Evolutionary conservation across 2,888 invertebrate species (phyloP).

Genomic region (Morpho deidamia): DNA sequence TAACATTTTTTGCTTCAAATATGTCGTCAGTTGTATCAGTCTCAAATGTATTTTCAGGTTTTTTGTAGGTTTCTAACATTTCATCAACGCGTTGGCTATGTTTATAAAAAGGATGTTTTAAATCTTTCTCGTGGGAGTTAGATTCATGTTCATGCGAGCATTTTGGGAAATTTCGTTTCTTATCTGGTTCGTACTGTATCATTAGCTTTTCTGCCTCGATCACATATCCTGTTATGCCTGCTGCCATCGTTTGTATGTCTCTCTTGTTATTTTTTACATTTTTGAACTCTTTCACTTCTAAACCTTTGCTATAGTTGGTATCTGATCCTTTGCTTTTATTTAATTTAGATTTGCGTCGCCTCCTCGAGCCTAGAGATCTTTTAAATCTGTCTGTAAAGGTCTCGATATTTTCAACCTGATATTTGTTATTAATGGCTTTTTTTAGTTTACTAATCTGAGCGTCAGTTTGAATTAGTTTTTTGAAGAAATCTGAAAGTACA

Average conservation of each 20-base stretch:
- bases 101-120: conserved; percentile 55
- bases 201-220: conserved; percentile 47
- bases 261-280: conserved; percentile 23
- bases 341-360: not conserved
- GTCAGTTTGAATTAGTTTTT: conserved; percentile 54
- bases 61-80: conserved; percentile 16
- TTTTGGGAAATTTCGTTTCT: conserved; percentile 39
- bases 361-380: conserved; percentile 31
- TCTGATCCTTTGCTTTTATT: not conserved
- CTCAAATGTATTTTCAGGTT: not conserved
- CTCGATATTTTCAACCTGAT: conserved; percentile 16
- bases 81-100: conserved; percentile 51
- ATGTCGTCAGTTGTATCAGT: not conserved
- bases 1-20: not conserved
- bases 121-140: conserved; percentile 43
- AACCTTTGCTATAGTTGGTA: no score
- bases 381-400: conserved; percentile 35
- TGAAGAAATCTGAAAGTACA: conserved; percentile 52
- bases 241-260: conserved; percentile 7
- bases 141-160: conserved; percentile 46
- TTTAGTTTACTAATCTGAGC: conserved; percentile 51
- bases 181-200: conserved; percentile 37
- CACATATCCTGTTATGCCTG: conserved; percentile 35
- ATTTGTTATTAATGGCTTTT: conserved; percentile 25
- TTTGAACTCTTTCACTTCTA: no score